Conservation (phyloP, 2,797 vertebrate species). For the Tympanoctomys barrerae region DNA sequence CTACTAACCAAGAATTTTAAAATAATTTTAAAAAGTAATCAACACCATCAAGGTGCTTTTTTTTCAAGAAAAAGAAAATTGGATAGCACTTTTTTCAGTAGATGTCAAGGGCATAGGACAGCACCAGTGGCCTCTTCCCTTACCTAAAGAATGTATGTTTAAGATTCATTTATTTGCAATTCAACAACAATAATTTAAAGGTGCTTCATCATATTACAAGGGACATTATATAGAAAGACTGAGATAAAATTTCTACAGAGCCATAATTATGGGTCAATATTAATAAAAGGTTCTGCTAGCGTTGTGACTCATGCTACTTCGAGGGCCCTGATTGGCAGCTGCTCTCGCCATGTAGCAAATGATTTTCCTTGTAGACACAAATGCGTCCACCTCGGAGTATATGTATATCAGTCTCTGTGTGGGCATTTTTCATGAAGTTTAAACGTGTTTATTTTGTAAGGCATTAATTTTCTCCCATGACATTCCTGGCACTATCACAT, state of each 20-base stretch:
- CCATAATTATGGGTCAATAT: slow-evolving; percentile 56
- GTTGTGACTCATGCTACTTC: background rate
- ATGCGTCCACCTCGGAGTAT: slow-evolving; percentile 10
- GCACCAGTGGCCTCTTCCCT: background rate
- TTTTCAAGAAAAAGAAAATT: slow-evolving; percentile 41
- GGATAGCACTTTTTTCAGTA: background rate
- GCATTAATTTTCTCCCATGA: slow-evolving; percentile 77
- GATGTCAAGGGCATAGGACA: background rate
- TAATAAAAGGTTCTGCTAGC: slow-evolving; percentile 61
- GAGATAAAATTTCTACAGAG: slow-evolving; percentile 58
- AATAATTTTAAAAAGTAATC: slow-evolving; percentile 45
- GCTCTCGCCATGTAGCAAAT: background rate
- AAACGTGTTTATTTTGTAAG: slow-evolving; percentile 76
- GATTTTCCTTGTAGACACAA: slow-evolving; percentile 46
- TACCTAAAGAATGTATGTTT: background rate
- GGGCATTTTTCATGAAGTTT: slow-evolving; percentile 62
- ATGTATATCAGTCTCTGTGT: background rate
- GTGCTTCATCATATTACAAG: background rate
- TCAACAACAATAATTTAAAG: slow-evolving; percentile 57
- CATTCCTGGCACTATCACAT: slow-evolving; percentile 59
- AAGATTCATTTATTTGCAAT: slow-evolving; percentile 58
- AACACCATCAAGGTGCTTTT: background rate
- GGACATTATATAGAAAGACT: slow-evolving; percentile 45
- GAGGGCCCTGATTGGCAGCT: slow-evolving; percentile 16
- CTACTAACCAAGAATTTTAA: slow-evolving; percentile 12